phyloP scores from a whole-genome alignment of 2,888 invertebrate genomes.

The Drosophila meridiana region DNA sequence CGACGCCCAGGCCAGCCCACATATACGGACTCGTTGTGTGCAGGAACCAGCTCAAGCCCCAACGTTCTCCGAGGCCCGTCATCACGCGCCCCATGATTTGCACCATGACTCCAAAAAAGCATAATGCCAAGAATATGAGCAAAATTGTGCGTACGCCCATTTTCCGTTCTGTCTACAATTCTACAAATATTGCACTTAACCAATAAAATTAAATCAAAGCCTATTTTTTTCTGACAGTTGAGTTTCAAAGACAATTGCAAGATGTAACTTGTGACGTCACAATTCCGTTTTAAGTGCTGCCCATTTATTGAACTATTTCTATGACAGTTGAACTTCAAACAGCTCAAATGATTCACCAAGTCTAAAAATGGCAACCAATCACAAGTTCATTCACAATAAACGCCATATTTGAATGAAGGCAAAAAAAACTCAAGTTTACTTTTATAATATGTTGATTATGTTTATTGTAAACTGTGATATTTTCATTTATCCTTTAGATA shows the following conservation, averaged over 20 bases:
- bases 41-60: constrained; percentile 96
- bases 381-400: constrained; percentile 2
- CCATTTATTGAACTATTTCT: not conserved
- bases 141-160: constrained; percentile 27
- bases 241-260: not conserved
- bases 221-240: no score
- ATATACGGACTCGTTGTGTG: constrained; percentile 95
- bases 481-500: not conserved
- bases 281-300: constrained; percentile 10
- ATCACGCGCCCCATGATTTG: constrained; percentile 87
- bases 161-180: constrained; percentile 14
- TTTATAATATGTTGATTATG: not conserved
- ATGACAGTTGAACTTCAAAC: not conserved
- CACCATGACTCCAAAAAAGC: constrained; percentile 84
- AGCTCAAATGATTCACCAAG: not conserved
- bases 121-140: constrained; percentile 84
- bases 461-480: not conserved
- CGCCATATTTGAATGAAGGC: not conserved
- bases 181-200: not conserved
- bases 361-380: not conserved
- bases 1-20: constrained; percentile 98
- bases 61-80: constrained; percentile 92
- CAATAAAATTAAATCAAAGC: not conserved
- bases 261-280: not conserved
- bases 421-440: not conserved